Base-by-base conservation (phyloP, 2,888 invertebrate species). In the Chamaedrilus cognettii region DNA sequence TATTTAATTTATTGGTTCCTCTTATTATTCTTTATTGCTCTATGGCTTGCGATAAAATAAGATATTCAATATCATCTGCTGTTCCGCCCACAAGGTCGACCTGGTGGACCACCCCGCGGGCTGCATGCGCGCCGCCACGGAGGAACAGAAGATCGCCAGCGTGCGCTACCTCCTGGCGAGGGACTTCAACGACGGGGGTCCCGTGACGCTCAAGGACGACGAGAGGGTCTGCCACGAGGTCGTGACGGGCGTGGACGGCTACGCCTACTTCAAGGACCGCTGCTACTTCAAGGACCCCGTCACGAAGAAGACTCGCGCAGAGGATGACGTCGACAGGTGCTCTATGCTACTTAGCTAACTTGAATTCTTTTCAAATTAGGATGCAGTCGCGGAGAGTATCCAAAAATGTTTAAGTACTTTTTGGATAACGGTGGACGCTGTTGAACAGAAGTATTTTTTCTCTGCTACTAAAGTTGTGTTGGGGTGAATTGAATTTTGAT, bases 171-270 rank as follows among this genome's bases (percentile, higher is more conserved):
- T 69, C 7, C 34, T 74, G 66, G 55, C 71, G 55, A 64, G 74
- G 50, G 74, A 74, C 60, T 72, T 74, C 62, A 31, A 30, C n/a
- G 26, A 26, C 7, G 34, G 50, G 26, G 60, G 30, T 15, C 15
- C 32, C 1, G 42, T 51, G 5, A 58, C 60, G 31, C 33, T 64
- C 3, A 33, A 68, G 15, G 61, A 56, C 23, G 70, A 75, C 23
- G 72, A 75, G 32, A 76, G 77, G 49, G 74, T 79, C 11, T 80
- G 80, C 62, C 78, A 78, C 60, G 78, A 77, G 60, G 60, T 68
- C 19, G 74, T 79, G 5, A 73, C 80, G 19, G 63, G 70, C 23
- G 65, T 70, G 19, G 64, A 69, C 4, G 77, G 77, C 0, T 67
- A 73, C 52, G 80, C 76, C 2, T 72, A 75, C 19, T 79, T 80